A percentile compares a stretch with the other conserved stretches of the same genome.
These are phyloP conservation scores for Schizopygopsis pylzovi DNA, from an alignment of 2,797 vertebrate genomes.

Conservation along the genomic window DNA sequence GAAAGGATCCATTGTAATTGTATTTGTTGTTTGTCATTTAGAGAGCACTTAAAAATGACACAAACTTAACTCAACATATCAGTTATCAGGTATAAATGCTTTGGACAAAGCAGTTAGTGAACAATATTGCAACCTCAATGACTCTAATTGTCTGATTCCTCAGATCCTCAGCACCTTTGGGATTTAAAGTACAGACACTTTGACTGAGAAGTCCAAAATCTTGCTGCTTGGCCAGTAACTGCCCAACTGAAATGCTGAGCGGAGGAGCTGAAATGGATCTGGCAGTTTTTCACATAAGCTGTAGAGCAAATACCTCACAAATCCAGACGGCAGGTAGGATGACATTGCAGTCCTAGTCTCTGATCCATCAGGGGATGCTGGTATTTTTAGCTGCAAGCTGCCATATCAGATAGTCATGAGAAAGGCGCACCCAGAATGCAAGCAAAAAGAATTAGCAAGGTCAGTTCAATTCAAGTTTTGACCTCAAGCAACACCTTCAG, in stretches of 20 bases:
- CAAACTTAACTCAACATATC: not conserved
- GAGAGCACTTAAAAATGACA: not conserved
- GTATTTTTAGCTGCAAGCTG: conserved; percentile 38
- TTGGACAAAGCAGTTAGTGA: not conserved
- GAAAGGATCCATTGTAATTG: too few species aligned
- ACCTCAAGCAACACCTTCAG: too few species aligned
- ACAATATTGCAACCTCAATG: not conserved
- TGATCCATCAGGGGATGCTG: conserved; percentile 39
- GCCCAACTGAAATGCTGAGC: conserved; percentile 12
- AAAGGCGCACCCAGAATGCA: conserved; percentile 22
- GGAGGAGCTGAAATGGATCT: not conserved
- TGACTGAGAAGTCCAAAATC: not conserved
- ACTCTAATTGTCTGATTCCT: not conserved
- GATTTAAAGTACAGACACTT: conserved; percentile 29
- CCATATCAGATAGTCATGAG: conserved; percentile 24
- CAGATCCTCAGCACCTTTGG: not conserved
- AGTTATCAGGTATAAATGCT: not conserved
- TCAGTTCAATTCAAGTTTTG: not conserved
- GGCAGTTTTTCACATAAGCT: conserved; percentile 22
- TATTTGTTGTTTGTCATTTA: not conserved
- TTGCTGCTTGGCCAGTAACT: conserved; percentile 28
- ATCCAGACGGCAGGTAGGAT: not conserved
- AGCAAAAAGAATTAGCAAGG: conserved; percentile 17
- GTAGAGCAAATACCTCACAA: not conserved
- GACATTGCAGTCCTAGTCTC: conserved; percentile 3